Evolutionary conservation across 1,140 invertebrate genomes (phyloP), one percentile per base, ranked within the genome.

Genomic region (Neodiprion fabricii): DNA sequence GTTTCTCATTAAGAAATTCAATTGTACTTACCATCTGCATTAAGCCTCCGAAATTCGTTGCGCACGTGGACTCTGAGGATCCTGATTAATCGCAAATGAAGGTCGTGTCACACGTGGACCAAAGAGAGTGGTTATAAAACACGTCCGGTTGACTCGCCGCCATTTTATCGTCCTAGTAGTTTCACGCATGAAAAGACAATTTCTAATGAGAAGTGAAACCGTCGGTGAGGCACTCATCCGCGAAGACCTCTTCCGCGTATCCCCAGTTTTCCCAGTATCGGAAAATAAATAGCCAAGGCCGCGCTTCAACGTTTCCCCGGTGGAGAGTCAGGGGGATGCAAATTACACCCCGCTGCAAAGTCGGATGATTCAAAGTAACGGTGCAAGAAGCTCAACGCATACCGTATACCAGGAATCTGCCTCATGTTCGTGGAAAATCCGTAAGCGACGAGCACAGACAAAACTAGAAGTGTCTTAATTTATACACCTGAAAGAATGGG

Each of bases 181-280:
- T 61, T 61, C 53, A 61, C 53, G 53, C 53, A 61, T 61, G 53
- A 61, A 17, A 17, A 61, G 53, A 61, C 53, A 61, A 61, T 61
- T 61, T 61, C 53, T 61, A 61, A 61, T 61, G 53, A 61, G 53
- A 61, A 61, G 53, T 61, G 53, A 61, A 61, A 61, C 53, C 53
- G 53, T 61, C 53, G 53, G 11, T 12, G n/a, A 61, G 53, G 11
- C 53, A 61, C 53, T 61, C 53, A 61, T 9, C 53, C 53, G 53
- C 11, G 53, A 9, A 9, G 53, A 61, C 53, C 53, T 61, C n/a
- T 61, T 40, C 28, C 28, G 28, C 28, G 28, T 40, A 40, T 40
- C 53, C 53, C 53, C 53, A 61, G 53, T 61, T 61, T 61, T 61
- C 53, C 53, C 53, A 9, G 53, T 61, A 61, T 61, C 53, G 53